These are phyloP conservation scores for Pao palembangensis DNA, from an alignment of 2,113 vertebrate genomes.

Conservation along the genomic window DNA sequence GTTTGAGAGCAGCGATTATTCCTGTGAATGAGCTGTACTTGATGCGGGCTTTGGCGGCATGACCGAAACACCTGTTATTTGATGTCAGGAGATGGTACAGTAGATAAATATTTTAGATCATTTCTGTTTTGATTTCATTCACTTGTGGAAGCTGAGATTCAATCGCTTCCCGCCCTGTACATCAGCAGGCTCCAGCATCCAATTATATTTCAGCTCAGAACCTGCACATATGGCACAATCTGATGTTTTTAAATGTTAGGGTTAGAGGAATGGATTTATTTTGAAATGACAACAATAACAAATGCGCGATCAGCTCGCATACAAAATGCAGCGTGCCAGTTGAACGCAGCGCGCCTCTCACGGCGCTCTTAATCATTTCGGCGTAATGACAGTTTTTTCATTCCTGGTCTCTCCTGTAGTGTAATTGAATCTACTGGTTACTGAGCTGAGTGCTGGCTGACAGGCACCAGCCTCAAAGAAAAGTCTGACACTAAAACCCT, in stretches of 20 bases:
- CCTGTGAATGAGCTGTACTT: constrained; percentile 54
- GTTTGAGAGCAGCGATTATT: constrained; percentile 58
- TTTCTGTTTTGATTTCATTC: constrained; percentile 52
- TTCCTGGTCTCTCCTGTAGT: constrained; percentile 38
- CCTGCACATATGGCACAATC: too few species aligned
- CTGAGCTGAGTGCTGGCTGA: constrained; percentile 48
- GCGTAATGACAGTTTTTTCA: constrained; percentile 20
- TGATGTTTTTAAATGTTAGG: neutral
- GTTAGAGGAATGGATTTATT: constrained; percentile 6
- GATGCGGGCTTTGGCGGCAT: constrained; percentile 53
- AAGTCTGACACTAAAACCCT: constrained; percentile 68
- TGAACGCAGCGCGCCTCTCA: constrained; percentile 28
- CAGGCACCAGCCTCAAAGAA: constrained; percentile 57
- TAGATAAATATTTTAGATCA: constrained; percentile 32
- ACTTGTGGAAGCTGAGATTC: constrained; percentile 19
- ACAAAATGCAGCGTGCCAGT: constrained; percentile 10
- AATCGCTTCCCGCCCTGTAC: neutral
- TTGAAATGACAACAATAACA: constrained; percentile 16
- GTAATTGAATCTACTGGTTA: constrained; percentile 60
- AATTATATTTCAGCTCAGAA: too few species aligned
- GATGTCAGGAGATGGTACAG: constrained; percentile 50
- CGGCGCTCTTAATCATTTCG: constrained; percentile 43
- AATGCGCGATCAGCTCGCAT: neutral
- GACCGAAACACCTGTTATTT: constrained; percentile 54
- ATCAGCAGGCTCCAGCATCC: too few species aligned